phyloP scores from a whole-genome alignment of 2,113 vertebrate genomes.

The Microtus oregoni region DNA sequence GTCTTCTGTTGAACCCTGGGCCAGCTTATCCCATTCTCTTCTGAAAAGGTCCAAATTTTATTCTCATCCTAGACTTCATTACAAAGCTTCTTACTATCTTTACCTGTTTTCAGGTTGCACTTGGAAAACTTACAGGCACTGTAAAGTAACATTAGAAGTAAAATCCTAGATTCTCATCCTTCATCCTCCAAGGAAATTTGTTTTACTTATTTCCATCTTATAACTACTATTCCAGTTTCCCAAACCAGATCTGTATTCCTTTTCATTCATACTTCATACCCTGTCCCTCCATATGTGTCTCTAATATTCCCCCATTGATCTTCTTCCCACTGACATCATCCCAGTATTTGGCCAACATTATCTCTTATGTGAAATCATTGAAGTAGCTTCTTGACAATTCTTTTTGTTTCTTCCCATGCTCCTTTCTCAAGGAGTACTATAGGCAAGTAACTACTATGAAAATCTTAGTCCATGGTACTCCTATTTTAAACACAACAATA shows the following conservation, averaged over 20 bases:
- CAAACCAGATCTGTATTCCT: conserved; percentile 4
- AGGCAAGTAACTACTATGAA: conserved; percentile 19
- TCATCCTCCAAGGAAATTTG: not conserved
- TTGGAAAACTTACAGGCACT: not conserved
- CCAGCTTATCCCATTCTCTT: not conserved
- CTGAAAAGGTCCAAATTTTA: not conserved
- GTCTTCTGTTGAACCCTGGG: not conserved
- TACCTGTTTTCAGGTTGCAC: not conserved
- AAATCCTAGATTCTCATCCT: not conserved
- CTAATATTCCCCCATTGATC: not conserved
- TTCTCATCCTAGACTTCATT: not conserved
- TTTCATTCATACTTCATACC: not conserved
- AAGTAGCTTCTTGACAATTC: not conserved
- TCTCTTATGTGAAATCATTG: not conserved
- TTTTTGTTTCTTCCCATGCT: conserved; percentile 13
- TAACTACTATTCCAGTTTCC: not conserved
- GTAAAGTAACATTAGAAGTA: not conserved
- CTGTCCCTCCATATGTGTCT: not conserved
- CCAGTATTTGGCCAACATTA: not conserved
- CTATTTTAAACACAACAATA: not conserved
- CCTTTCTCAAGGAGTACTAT: not conserved
- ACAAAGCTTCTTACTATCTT: not conserved
- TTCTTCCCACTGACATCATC: not conserved
- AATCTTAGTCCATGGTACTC: not conserved
- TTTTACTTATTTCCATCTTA: conserved; percentile 6